Conservation (phyloP, 2,797 vertebrate species). For the Diplodus sargus region DNA sequence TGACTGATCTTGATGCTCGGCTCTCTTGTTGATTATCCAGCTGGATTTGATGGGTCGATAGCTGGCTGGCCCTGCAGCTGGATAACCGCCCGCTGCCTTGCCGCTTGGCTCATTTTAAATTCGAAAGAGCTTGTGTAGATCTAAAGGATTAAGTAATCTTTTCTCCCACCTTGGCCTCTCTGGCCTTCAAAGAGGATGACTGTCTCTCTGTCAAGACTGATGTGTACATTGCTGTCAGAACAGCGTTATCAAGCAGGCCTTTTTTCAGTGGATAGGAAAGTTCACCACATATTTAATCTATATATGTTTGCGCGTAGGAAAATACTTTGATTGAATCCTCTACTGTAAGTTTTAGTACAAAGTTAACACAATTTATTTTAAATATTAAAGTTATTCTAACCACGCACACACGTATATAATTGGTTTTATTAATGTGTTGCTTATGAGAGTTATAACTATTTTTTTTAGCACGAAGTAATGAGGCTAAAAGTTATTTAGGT, state of each 20-base stretch:
- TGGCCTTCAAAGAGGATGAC: slow-evolving; percentile 6
- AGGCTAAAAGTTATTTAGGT: slow-evolving; percentile 23
- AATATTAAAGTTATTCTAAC: background rate
- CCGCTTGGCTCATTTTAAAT: slow-evolving; percentile 45
- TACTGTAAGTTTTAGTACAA: too few relatives aligned
- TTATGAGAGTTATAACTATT: background rate
- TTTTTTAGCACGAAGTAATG: background rate
- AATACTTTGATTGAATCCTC: background rate
- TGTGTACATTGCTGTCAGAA: slow-evolving; percentile 22
- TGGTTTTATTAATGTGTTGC: background rate
- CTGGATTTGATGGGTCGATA: slow-evolving; percentile 51
- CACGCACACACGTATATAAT: too few relatives aligned
- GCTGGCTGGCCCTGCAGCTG: slow-evolving; percentile 26
- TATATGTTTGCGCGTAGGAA: background rate
- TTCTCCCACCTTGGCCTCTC: slow-evolving; percentile 33
- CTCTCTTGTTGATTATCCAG: slow-evolving; percentile 39
- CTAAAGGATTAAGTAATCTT: slow-evolving; percentile 53
- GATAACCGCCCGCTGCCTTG: slow-evolving; percentile 28
- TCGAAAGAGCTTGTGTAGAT: slow-evolving; percentile 46
- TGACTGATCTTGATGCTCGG: slow-evolving; percentile 25
- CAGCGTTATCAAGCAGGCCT: background rate
- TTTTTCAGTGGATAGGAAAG: background rate
- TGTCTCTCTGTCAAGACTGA: slow-evolving; percentile 30
- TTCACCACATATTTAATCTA: background rate
- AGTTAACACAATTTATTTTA: too few relatives aligned